Evolutionary conservation across 2,797 vertebrate species (phyloP), one percentile per base, ranked within the genome.

Genomic region (Capromys pilorides): DNA sequence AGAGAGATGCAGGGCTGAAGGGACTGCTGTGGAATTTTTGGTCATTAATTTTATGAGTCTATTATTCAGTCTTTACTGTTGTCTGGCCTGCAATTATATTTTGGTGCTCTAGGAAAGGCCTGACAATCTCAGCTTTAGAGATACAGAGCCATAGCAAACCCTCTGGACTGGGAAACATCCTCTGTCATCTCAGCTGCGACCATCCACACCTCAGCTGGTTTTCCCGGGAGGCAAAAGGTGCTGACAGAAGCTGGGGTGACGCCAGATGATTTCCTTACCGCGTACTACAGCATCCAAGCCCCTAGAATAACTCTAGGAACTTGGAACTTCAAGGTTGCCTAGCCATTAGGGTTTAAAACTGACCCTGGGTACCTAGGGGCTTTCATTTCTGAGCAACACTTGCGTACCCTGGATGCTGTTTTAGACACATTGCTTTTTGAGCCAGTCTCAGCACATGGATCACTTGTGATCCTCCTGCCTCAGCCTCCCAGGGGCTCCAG

Each of bases 71-170:
- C 91, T 97, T 98, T 97, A 98, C 97, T 96, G 91, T 96, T 97
- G 90, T 77, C 87, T 81, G 64, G 91, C 80, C 95, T 95, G 80
- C 96, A 97, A 92, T 97, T 97, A 97, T 97, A 94, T 95, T 94
- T 96, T 94, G 57, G 94, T 96, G 93, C 96, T 97, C 97, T 33
- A 41, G 96, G 97, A 98, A 97, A 96, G 61, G 93, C 90, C 96
- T 78, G 90, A 95, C 87, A 96, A 96, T 96, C 97, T 98, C 97
- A 97, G 96, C 96, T 98, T 98, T 97, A 97, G 97, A 97, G 97
- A 96, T 86, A 95, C 61, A 97, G 85, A 57, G 83, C 77, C 86
- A 36, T 54, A 59, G 71, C 95, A 97, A 97, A 97, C 92, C 91
- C 97, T 62, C 59, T 90, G 83, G 94, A 96, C 97, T 88, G 96